Percentiles rank a stretch among this genome's conserved stretches.
Conservation (phyloP, 2,797 vertebrate species). For the Enteromius unitaeniatus region DNA sequence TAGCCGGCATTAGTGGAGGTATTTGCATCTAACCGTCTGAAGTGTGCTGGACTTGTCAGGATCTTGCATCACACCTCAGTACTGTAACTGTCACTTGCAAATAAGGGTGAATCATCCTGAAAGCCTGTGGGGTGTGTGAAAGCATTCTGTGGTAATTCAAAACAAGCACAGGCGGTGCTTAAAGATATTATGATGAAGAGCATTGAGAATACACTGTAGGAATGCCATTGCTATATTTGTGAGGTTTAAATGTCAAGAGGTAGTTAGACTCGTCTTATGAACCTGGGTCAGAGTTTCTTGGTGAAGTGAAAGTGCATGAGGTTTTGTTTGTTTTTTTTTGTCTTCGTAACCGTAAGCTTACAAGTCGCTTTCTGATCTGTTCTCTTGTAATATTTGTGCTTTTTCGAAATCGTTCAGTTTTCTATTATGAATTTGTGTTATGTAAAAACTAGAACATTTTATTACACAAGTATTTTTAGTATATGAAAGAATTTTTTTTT, state of each 20-base stretch:
- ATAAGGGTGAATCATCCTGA: slow-evolving; percentile 43
- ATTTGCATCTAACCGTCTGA: neutral
- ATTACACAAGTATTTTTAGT: neutral
- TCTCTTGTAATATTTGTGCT: neutral
- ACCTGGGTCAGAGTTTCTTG: slow-evolving; percentile 12
- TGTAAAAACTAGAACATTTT: neutral
- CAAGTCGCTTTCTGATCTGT: neutral
- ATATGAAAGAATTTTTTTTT: neutral
- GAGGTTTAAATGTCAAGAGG: slow-evolving; percentile 32
- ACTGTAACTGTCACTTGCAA: slow-evolving; percentile 41
- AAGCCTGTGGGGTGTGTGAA: slow-evolving; percentile 33
- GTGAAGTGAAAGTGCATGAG: slow-evolving; percentile 6
- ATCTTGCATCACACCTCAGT: slow-evolving; percentile 28
- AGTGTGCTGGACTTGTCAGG: slow-evolving; percentile 18
- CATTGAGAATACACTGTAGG: slow-evolving; percentile 7
- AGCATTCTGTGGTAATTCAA: slow-evolving; percentile 24
- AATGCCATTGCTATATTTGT: slow-evolving; percentile 30
- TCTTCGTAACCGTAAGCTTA: neutral
- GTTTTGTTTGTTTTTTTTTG: neutral
- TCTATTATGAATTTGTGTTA: neutral
- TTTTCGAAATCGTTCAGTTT: neutral
- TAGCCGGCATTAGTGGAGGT: neutral
- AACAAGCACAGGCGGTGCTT: slow-evolving; percentile 21
- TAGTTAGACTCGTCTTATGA: slow-evolving; percentile 9
- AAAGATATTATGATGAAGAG: neutral